Evolutionary conservation across 2,888 invertebrate genomes (phyloP).

Genomic region (Nomada fucata): DNA sequence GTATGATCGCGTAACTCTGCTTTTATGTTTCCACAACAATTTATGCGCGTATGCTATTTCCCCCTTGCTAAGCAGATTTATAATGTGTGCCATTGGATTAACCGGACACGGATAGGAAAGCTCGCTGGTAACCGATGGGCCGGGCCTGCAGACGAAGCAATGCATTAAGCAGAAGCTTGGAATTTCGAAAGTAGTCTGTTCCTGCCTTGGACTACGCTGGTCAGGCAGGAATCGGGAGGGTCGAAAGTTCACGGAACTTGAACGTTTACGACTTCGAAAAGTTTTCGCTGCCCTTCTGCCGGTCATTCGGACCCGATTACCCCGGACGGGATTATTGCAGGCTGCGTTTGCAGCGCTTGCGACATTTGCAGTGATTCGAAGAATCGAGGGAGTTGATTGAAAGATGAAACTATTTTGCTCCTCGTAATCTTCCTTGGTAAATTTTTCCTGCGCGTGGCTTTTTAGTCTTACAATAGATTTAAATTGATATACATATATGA

Average conservation of each 20-base stretch:
- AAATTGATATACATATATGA: too few relatives aligned
- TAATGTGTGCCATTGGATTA: slow-evolving; percentile 11
- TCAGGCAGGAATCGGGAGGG: slow-evolving; percentile 35
- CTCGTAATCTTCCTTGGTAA: background rate
- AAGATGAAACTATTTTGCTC: slow-evolving; percentile 38
- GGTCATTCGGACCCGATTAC: slow-evolving; percentile 50
- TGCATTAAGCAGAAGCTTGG: slow-evolving; percentile 53
- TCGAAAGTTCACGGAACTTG: slow-evolving; percentile 61
- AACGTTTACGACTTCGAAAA: slow-evolving; percentile 58
- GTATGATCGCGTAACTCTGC: too few relatives aligned
- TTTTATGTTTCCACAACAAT: background rate
- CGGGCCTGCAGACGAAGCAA: slow-evolving; percentile 41
- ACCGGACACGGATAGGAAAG: slow-evolving; percentile 26
- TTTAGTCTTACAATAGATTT: too few relatives aligned
- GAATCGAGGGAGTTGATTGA: slow-evolving; percentile 47
- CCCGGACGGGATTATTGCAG: slow-evolving; percentile 45
- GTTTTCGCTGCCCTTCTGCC: slow-evolving; percentile 32
- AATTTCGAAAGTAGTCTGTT: slow-evolving; percentile 56
- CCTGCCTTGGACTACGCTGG: slow-evolving; percentile 34
- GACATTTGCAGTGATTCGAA: slow-evolving; percentile 49
- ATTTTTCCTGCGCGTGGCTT: background rate
- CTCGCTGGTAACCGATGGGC: slow-evolving; percentile 36
- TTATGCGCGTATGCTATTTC: slow-evolving; percentile 31
- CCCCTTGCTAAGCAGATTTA: slow-evolving; percentile 47
- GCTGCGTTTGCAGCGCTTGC: slow-evolving; percentile 43